Evolutionary conservation across 2,797 vertebrate genomes (phyloP).

Genomic region (Gobio occitaniae): DNA sequence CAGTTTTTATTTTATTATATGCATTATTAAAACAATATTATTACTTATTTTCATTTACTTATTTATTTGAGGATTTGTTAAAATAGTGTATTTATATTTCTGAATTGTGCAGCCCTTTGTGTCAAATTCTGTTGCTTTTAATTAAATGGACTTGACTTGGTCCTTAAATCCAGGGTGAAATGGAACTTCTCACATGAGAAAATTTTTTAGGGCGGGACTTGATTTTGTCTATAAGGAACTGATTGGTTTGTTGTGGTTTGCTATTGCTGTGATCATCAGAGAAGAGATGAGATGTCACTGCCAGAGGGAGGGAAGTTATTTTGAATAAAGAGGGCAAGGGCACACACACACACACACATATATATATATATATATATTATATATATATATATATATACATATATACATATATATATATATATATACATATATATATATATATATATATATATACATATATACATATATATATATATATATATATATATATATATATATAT

Average conservation of each 20-base stretch:
- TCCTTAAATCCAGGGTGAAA: neutral
- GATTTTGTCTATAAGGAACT: neutral
- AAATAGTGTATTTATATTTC: neutral
- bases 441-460: too few relatives aligned
- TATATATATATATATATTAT: too few relatives aligned
- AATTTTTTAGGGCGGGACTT: neutral
- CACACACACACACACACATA: too few relatives aligned
- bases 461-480: too few relatives aligned
- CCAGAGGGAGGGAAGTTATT: neutral
- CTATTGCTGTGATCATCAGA: neutral
- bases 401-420: too few relatives aligned
- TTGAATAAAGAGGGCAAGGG: neutral
- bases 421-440: too few relatives aligned
- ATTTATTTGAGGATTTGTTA: neutral
- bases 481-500: too few relatives aligned
- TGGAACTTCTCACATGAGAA: too few relatives aligned
- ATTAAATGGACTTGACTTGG: neutral
- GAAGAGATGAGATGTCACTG: neutral
- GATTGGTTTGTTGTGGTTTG: neutral
- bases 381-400: too few relatives aligned
- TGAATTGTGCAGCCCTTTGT: neutral
- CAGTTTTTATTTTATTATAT: neutral
- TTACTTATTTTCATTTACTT: neutral
- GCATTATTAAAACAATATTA: neutral
- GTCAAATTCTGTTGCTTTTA: neutral